Percentiles rank a stretch among this genome's conserved stretches.
phyloP scores from a whole-genome alignment of 2,888 invertebrate genomes.

The Cheilosia scutellata region DNA sequence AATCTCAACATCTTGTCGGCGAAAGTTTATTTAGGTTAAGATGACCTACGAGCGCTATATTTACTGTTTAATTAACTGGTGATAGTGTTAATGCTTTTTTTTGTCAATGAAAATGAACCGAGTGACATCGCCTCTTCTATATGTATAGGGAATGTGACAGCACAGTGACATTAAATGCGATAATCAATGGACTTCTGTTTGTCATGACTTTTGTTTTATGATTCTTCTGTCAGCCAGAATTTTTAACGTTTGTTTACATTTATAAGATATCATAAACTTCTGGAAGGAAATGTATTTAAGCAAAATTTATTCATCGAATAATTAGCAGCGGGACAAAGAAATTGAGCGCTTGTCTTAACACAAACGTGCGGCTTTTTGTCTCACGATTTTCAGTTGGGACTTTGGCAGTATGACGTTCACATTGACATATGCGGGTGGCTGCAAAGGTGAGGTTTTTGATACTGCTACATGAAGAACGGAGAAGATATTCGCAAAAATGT shows the following conservation, averaged over 20 bases:
- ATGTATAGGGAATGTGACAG: conserved; percentile 3
- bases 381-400: too few relatives aligned
- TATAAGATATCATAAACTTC: neutral
- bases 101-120: conserved; percentile 34
- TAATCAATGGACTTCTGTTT: conserved; percentile 26
- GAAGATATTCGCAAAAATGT: too few relatives aligned
- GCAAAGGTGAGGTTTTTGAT: too few relatives aligned
- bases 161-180: conserved; percentile 22
- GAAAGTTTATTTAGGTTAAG: conserved; percentile 31
- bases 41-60: conserved; percentile 1
- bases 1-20: conserved; percentile 2
- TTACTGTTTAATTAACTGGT: conserved; percentile 14
- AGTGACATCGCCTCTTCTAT: neutral
- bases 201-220: conserved; percentile 26
- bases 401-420: too few relatives aligned
- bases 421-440: too few relatives aligned
- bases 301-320: too few relatives aligned
- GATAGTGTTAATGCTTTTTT: conserved; percentile 12
- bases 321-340: too few relatives aligned
- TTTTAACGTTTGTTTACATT: neutral
- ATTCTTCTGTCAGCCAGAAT: neutral
- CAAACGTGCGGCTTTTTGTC: too few relatives aligned
- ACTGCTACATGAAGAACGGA: too few relatives aligned
- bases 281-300: too few relatives aligned
- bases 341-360: too few relatives aligned